Evolutionary conservation across 2,888 invertebrate genomes (phyloP), one percentile per base, ranked within the genome.

Genomic region (Sepiola atlantica): DNA sequence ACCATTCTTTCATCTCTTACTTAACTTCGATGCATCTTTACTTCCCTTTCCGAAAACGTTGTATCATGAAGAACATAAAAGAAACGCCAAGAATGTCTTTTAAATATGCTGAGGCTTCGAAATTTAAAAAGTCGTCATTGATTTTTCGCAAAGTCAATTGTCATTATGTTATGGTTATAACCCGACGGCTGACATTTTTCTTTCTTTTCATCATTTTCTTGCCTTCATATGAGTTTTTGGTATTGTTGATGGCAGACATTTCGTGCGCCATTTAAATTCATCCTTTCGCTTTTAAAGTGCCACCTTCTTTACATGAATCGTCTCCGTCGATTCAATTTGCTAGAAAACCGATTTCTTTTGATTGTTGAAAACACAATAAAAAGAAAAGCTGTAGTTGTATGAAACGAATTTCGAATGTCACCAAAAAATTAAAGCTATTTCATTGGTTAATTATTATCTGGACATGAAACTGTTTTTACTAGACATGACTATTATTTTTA

Each of bases 241-340:
- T 77, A 77, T 77, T 77, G 77, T 77, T 77, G n/a, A 77, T 77
- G n/a, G 14, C n/a, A 77, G 77, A 77, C n/a, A n/a, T 77, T 77
- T n/a, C 14, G 32, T 77, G n/a, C 77, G n/a, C 77, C n/a, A 77
- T 77, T 77, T 77, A n/a, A 77, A 77, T 77, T 77, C 77, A 77
- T 77, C 77, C 2, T n/a, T 77, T 77, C n/a, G n/a, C 77, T 77
- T 77, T 77, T 77, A 77, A 77, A 77, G 77, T n/a, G 77, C 16
- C 14, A 77, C 77, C 77, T n/a, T 77, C 77, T 77, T 77, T 77
- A 4, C n/a, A 77, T n/a, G 16, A 77, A 14, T 1, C 2, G 77
- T n/a, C n/a, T 77, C n/a, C 77, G 12, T 77, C 77, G n/a, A 77
- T 77, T 77, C 77, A 77, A 77, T n/a, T 18, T n/a, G 77, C n/a